A percentile compares a stretch with the other conserved stretches of the same genome.
These are phyloP conservation scores for Drosophila athabasca DNA, from an alignment of 1,140 invertebrate genomes.

Conservation along the genomic window DNA sequence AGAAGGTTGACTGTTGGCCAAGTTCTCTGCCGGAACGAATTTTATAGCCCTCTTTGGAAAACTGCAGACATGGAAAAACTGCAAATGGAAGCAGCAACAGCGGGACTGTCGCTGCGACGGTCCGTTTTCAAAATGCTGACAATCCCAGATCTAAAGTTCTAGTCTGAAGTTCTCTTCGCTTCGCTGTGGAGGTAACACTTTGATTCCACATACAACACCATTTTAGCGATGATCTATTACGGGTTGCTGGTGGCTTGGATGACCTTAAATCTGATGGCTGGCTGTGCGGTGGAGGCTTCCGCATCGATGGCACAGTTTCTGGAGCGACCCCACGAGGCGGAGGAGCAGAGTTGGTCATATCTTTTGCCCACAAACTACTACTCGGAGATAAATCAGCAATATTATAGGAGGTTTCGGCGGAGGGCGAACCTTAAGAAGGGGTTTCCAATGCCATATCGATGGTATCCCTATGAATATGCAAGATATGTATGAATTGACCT, in stretches of 20 bases:
- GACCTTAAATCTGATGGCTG: constrained; percentile 40
- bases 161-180: constrained; percentile 16
- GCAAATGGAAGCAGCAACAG: constrained; percentile 24
- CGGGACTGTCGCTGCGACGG: too few relatives aligned
- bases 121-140: constrained; percentile 59
- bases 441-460: not conserved
- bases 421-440: constrained; percentile 4
- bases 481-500: constrained; percentile 31
- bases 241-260: constrained; percentile 31
- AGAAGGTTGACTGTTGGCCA: constrained; percentile 53
- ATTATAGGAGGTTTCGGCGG: constrained; percentile 57
- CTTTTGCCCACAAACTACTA: constrained; percentile 61
- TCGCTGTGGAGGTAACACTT: constrained; percentile 13
- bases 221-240: constrained; percentile 14
- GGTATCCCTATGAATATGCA: constrained; percentile 54
- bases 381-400: constrained; percentile 66
- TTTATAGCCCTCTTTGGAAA: constrained; percentile 63
- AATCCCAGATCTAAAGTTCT: constrained; percentile 4
- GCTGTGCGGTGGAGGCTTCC: constrained; percentile 9
- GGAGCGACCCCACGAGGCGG: constrained; percentile 34
- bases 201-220: too few relatives aligned
- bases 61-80: constrained; percentile 32
- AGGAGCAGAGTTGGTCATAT: constrained; percentile 38
- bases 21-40: constrained; percentile 14
- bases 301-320: constrained; percentile 51